Evolutionary conservation across 2,797 vertebrate species (phyloP), one percentile per base, ranked within the genome.

Genomic region (Merluccius polli): DNA sequence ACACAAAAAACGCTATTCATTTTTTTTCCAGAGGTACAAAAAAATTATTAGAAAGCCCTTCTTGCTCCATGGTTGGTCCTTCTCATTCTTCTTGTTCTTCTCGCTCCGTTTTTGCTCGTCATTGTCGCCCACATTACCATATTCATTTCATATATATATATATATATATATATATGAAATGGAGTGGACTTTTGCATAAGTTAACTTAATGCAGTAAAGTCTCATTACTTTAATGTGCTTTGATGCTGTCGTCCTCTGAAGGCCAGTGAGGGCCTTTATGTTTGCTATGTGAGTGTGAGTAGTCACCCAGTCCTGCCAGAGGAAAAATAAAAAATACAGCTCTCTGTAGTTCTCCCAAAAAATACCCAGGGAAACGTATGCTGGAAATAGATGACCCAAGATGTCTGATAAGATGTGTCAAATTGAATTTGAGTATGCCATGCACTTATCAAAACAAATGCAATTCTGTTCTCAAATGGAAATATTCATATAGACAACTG

Each of bases 11-110:
- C 89, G 92, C 94, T 92, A 96, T 94, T 94, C 93, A 95, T n/a
- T n/a, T n/a, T 65, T 59, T 68, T 95, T 95, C 93, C 93, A 95
- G 96, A 96, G 89, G 93, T 96, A 96, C 94, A 97, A 97, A 94
- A 96, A 93, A 94, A 96, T n/a, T n/a, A n/a, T n/a, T n/a, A n/a
- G n/a, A n/a, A n/a, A n/a, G n/a, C n/a, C n/a, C n/a, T n/a, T n/a
- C n/a, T n/a, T n/a, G n/a, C n/a, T n/a, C n/a, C n/a, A n/a, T n/a
- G n/a, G n/a, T n/a, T n/a, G n/a, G n/a, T n/a, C n/a, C n/a, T n/a
- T n/a, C n/a, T n/a, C n/a, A n/a, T n/a, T n/a, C n/a, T n/a, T n/a
- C n/a, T n/a, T n/a, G n/a, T n/a, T n/a, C n/a, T n/a, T n/a, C n/a
- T n/a, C n/a, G n/a, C n/a, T n/a, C n/a, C n/a, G n/a, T n/a, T n/a